Base-by-base conservation (phyloP, 1,140 invertebrate genomes). In the Drosophila carrolli region DNA sequence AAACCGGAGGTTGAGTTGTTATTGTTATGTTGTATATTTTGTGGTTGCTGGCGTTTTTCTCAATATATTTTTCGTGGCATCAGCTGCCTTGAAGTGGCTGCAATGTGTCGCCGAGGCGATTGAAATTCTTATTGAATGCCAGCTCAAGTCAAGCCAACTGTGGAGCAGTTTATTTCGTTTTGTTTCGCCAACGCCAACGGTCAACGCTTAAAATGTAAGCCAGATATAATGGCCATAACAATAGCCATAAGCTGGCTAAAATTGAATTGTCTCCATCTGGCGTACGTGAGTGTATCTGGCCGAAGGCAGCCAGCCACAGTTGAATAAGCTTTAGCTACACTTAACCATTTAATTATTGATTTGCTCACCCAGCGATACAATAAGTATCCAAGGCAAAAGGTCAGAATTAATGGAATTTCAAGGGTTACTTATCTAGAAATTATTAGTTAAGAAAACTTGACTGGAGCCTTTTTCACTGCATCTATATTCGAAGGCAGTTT, bases 81-180 rank as follows among this genome's bases (percentile, higher is more conserved):
- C 81, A 83, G 81, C 77, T 85, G 81, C 61, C 66, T 54, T 55
- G 13, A 85, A 85, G 56, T 67, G 54, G 19, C 38, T 61, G 51
- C 67, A 57, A 48, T 71, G 63, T 71, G 67, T 71, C 67, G 65
- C 65, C 51, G 35, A 48, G 53, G 19, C 63, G 51, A 57, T 57
- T 71, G 67, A 71, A 71, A 71, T 71, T 70, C 67, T 70, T 71
- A 71, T 71, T 71, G 67, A 63, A 55, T 44, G 35, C 53, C 68
- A 55, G 54, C 40, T 55, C 44, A 37, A 40, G 48, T 44, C 66
- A 53, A 57, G 44, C 53, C 48, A 70, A 75, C 53, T 66, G 73
- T 75, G 59, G 16, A 67, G 79, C 56, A 59, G 48, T 63, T 78
- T 81, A 75, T 75, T 74, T 57, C 65, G 44, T 68, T 47, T 63